Base-by-base conservation (phyloP, 2,888 invertebrate genomes). In the Caenorhabditis sp. region DNA sequence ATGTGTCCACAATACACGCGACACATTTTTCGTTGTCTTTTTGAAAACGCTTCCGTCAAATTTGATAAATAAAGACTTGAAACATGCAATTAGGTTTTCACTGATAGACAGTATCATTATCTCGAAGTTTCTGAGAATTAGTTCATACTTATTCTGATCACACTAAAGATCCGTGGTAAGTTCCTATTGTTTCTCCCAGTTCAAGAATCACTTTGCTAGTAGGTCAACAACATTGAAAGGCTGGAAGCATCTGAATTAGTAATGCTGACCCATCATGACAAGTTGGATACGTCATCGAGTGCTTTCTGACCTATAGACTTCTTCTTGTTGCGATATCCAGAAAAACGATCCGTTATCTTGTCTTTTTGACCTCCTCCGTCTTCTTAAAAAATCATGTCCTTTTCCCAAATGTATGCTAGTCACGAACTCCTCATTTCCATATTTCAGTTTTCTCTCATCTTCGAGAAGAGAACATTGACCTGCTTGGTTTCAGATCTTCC, bases 361-460 rank as follows among this genome's bases (percentile, higher is more conserved):
- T n/a, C 20, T 20, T n/a, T 47, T 47, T 47, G 18, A 47, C 20
- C 47, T 47, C 9, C n/a, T 15, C 13, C 40, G 8, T 13, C 18
- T 18, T 20, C 47, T 47, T 47, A 4, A 47, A 5, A 47, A 47
- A 47, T 47, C 47, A 47, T 47, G 47, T 47, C 47, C 20, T 47
- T 47, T 5, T 3, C 20, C 9, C 18, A 47, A 47, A 47, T 47
- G 47, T 47, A 47, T 47, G 40, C 20, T 18, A 47, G 47, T 47
- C 47, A 47, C 47, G 47, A 47, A 47, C 47, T 18, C 47, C 32
- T 32, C 32, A 32, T 40, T 40, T 40, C 13, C 40, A 40, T 40
- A 40, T 40, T 40, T 40, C 40, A 40, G n/a, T 20, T 20, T 18
- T 20, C 9, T 47, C 47, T 15, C 40, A 3, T 40, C 40, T 15